Percentiles rank a stretch among this genome's conserved stretches.
Conservation (phyloP, 64 coral and sea anemone species). For the Montipora foliosa region DNA sequence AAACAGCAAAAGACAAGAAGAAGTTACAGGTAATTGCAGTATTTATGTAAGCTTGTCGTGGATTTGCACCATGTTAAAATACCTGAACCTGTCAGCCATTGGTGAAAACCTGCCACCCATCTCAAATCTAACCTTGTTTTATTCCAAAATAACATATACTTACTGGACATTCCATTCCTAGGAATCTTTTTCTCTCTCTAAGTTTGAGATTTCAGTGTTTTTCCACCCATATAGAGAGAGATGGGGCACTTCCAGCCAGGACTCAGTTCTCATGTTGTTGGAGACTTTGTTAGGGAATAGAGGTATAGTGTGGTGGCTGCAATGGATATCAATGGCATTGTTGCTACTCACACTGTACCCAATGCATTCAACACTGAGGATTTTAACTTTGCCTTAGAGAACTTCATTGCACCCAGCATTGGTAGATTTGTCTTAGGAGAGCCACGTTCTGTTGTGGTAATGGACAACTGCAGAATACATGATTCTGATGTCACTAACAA, state of each 20-base stretch:
- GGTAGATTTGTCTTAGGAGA: slow-evolving; percentile 43
- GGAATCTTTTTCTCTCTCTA: too few species aligned
- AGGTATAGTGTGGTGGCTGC: slow-evolving; percentile 29
- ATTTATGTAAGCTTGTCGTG: too few species aligned
- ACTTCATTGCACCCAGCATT: slow-evolving; percentile 34
- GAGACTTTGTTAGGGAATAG: slow-evolving; percentile 1
- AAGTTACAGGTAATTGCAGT: slow-evolving; percentile 8
- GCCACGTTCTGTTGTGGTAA: slow-evolving; percentile 39
- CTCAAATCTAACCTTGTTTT: too few species aligned
- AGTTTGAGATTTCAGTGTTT: too few species aligned
- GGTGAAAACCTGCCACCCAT: too few species aligned
- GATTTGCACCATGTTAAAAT: too few species aligned
- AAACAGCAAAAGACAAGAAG: slow-evolving; percentile 49
- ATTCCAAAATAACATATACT: too few species aligned
- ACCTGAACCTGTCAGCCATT: too few species aligned
- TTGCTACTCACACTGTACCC: slow-evolving; percentile 13
- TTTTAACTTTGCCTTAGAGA: slow-evolving; percentile 44
- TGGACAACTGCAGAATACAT: slow-evolving; percentile 64
- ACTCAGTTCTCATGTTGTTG: too few species aligned
- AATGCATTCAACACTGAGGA: slow-evolving; percentile 19
- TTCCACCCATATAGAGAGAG: neutral
- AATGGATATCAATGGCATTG: slow-evolving; percentile 14
- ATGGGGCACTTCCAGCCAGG: too few species aligned
- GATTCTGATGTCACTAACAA: slow-evolving; percentile 27
- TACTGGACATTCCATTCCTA: too few species aligned